phyloP scores from a whole-genome alignment of 2,113 vertebrate genomes.

The Hemibagrus wyckioides region DNA sequence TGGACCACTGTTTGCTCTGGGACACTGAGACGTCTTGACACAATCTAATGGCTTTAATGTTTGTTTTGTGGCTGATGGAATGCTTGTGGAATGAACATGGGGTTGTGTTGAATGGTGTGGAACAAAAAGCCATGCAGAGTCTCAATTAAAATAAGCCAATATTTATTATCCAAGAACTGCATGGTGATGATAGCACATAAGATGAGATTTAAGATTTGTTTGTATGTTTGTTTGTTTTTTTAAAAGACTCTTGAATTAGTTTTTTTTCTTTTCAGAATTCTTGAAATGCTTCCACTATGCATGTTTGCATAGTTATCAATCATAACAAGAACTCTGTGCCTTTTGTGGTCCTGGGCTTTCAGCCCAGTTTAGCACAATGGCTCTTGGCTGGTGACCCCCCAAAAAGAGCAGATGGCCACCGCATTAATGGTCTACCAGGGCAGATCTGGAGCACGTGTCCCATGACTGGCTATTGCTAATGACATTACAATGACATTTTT shows the following conservation, averaged over 20 bases:
- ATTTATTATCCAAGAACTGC: slow-evolving; percentile 1
- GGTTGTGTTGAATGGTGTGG: neutral
- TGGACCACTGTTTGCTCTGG: too few relatives aligned
- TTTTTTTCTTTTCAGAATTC: neutral
- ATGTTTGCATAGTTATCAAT: neutral
- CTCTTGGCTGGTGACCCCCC: neutral
- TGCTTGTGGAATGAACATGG: neutral
- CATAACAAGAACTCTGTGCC: slow-evolving; percentile 7
- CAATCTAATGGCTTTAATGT: neutral
- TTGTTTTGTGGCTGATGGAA: neutral
- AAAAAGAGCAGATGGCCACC: slow-evolving; percentile 18
- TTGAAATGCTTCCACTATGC: neutral
- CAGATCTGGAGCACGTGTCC: neutral
- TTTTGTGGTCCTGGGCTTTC: slow-evolving; percentile 20
- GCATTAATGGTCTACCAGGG: slow-evolving; percentile 4
- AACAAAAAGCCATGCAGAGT: neutral
- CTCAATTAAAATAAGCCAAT: neutral
- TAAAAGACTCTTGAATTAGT: neutral
- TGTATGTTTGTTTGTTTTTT: neutral
- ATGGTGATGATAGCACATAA: neutral
- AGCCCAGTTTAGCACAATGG: slow-evolving; percentile 24
- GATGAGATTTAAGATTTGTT: neutral
- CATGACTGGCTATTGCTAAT: neutral
- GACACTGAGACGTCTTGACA: too few relatives aligned
- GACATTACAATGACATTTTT: neutral